Base-by-base conservation (phyloP, 2,797 vertebrate species). In the Lithobates pipiens region DNA sequence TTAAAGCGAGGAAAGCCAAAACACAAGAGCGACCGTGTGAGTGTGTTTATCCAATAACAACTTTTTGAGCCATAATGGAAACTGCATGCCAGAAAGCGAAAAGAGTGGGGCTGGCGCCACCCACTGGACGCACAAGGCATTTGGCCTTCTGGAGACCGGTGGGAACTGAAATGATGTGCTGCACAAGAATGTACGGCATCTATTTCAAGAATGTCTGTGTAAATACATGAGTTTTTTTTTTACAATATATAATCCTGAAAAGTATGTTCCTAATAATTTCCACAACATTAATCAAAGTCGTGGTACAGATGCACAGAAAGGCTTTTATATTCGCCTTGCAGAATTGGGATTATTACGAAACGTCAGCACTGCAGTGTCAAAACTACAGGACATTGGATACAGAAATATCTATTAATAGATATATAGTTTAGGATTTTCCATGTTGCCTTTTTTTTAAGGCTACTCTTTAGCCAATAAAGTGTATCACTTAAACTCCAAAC, bases 1-100 rank as follows among this genome's bases (percentile, higher is more conserved):
- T 91, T 89, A 89, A 25, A 32, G 85, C 34, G 65, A 88, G 88
- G 42, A 83, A 79, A 50, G 67, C 39, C 80, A 68, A 87, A 80
- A 87, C 68, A 87, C 79, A 46, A 76, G 74, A 86, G 82, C 63
- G 68, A 61, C 71, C 78, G 71, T 76, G 77, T 78, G 29, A 46
- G 72, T 39, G 74, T 87, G 71, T 87, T 83, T 87, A 87, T 80
- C 70, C 86, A 46, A 84, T 69, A 83, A 87, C 71, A 83, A 83
- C 69, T 83, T 78, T 87, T 78, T 29, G 18, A 29, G 63, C 63
- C 72, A 44, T 61, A 69, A 79, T 78, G 76, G 80, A 76, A 32
- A 5, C 1, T 46, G 42, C 18, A 10, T 57, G 78, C 72, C 84
- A 86, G 29, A 57, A 23, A 39, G 3, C 21, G 23, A 74, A 82